phyloP scores from a whole-genome alignment of 2,113 vertebrate species.

The Chionis minor region DNA sequence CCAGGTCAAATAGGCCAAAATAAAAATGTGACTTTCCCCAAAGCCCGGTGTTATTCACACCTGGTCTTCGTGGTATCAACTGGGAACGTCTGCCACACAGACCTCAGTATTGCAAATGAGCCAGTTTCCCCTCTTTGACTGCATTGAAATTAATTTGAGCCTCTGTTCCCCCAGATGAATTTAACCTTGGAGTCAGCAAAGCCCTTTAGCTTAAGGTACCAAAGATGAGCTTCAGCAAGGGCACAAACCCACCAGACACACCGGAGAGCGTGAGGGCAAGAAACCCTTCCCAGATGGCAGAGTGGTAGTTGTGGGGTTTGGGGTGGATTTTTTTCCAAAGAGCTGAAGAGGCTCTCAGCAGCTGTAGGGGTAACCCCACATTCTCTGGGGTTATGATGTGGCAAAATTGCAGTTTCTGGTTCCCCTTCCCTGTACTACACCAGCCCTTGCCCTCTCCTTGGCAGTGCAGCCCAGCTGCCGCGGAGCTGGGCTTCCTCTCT shows the following conservation, averaged over 20 bases:
- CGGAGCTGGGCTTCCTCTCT: not conserved
- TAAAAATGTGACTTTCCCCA: rapidly evolving
- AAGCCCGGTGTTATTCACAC: not conserved
- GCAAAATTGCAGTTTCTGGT: not conserved
- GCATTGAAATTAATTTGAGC: not conserved
- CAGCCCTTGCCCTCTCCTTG: not conserved
- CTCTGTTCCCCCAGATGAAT: not conserved
- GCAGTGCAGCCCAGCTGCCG: not conserved
- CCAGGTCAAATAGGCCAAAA: rapidly evolving
- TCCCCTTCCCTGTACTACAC: too few species aligned
- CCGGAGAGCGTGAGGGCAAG: rapidly evolving
- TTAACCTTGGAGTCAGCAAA: not conserved
- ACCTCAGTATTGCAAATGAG: not conserved
- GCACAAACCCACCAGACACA: not conserved
- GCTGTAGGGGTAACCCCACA: not conserved
- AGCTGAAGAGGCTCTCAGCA: not conserved
- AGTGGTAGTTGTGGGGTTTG: not conserved
- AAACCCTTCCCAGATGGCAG: not conserved
- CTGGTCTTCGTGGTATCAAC: not conserved
- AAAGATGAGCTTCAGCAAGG: not conserved
- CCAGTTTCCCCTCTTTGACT: not conserved
- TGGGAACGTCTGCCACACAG: not conserved
- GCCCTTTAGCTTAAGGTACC: not conserved
- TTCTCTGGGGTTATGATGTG: not conserved
- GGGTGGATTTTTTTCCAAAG: not conserved